A percentile compares a stretch with the other conserved stretches of the same genome.
Evolutionary conservation across 2,888 invertebrate genomes (phyloP).

Genomic region (Alitta virens): DNA sequence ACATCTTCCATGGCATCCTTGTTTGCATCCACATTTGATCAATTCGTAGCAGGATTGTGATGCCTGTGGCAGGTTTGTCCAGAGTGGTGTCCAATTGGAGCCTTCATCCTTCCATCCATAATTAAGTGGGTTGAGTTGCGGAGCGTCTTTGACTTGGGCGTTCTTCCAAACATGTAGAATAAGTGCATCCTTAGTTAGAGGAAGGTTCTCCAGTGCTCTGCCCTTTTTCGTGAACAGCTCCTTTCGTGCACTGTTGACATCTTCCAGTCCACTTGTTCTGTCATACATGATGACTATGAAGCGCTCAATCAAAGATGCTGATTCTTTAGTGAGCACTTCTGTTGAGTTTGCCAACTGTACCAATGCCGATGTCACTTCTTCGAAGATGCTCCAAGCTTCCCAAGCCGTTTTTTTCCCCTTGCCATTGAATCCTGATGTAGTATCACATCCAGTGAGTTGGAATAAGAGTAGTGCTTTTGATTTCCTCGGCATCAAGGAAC

Average conservation of each 20-base stretch:
- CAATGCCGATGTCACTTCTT: constrained; percentile 3
- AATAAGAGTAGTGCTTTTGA: not conserved
- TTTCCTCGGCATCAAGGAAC: not conserved
- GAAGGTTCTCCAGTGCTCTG: constrained; percentile 21
- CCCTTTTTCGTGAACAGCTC: constrained; percentile 24
- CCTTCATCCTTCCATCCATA: too few species aligned
- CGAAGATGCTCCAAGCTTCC: not conserved
- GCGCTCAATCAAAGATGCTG: too few species aligned
- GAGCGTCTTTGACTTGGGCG: too few species aligned
- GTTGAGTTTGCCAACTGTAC: too few species aligned
- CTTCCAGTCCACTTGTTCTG: constrained; percentile 11
- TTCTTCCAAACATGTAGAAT: constrained; percentile 23
- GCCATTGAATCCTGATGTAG: not conserved
- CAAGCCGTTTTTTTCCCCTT: not conserved
- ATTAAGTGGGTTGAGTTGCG: too few species aligned
- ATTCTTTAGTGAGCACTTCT: too few species aligned
- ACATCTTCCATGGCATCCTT: too few species aligned
- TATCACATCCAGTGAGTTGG: constrained; percentile 2
- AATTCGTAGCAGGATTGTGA: too few species aligned
- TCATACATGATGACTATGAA: constrained; percentile 31
- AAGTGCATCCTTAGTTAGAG: constrained; percentile 29
- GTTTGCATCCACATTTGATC: too few species aligned
- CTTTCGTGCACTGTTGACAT: constrained; percentile 25
- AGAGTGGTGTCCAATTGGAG: too few species aligned
- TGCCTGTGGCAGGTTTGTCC: too few species aligned